These are phyloP conservation scores for Podargus strigoides DNA, from an alignment of 2,797 vertebrate species.

Conservation along the genomic window DNA sequence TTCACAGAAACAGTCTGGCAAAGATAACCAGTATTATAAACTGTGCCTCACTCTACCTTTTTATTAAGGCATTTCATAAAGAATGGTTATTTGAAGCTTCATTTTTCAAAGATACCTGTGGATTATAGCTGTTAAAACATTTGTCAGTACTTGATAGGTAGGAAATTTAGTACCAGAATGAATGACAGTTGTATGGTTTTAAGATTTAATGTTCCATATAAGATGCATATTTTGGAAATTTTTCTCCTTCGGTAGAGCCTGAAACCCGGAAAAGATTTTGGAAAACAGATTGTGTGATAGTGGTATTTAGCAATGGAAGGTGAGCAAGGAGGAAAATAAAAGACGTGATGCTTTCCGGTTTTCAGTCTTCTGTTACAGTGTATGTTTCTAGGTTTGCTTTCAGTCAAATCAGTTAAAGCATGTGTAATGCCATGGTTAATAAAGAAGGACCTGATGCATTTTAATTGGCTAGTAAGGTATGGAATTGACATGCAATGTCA, in stretches of 20 bases:
- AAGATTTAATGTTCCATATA: neutral
- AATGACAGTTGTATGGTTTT: neutral
- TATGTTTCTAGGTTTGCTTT: neutral
- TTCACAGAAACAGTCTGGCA: neutral
- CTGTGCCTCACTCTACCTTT: neutral
- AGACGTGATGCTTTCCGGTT: neutral
- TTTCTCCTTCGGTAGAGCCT: neutral
- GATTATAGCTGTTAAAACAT: conserved; percentile 55
- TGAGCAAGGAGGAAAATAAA: neutral
- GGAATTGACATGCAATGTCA: neutral
- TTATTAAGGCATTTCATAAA: neutral
- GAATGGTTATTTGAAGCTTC: neutral
- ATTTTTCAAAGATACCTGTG: conserved; percentile 53
- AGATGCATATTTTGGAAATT: neutral
- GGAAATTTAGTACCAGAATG: neutral
- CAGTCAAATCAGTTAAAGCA: neutral
- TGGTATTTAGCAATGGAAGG: neutral
- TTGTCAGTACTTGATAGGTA: neutral
- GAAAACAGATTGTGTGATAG: neutral
- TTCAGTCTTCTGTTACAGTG: neutral
- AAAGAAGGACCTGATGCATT: neutral
- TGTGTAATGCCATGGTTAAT: conserved; percentile 45
- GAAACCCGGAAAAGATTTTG: neutral
- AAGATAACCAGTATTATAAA: neutral
- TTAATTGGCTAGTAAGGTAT: neutral